A percentile compares a stretch with the other conserved stretches of the same genome.
These are phyloP conservation scores for Petroica traversi DNA, from an alignment of 2,113 vertebrate genomes.

Conservation along the genomic window DNA sequence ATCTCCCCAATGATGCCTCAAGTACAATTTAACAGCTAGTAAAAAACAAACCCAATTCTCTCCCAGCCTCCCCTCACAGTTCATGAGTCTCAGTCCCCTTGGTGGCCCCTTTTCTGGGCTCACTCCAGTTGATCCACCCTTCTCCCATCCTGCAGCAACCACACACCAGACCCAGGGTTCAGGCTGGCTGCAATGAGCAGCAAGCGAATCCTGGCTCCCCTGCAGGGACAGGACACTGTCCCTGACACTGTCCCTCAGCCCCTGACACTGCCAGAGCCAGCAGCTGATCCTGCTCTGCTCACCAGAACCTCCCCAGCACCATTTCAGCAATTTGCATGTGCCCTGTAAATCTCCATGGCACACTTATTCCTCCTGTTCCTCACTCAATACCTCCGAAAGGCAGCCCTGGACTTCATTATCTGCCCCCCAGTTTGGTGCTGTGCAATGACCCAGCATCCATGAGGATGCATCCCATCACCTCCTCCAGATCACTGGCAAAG, in stretches of 20 bases:
- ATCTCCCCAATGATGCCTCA: not conserved
- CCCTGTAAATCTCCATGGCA: not conserved
- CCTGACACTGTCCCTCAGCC: not conserved
- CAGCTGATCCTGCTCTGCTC: not conserved
- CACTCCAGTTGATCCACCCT: not conserved
- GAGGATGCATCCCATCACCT: not conserved
- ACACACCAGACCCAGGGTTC: not conserved
- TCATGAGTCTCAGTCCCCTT: not conserved
- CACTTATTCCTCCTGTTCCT: not conserved
- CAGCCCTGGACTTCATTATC: not conserved
- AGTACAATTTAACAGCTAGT: not conserved
- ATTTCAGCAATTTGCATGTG: not conserved
- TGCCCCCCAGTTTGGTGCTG: too few species aligned
- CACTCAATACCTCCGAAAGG: accelerated
- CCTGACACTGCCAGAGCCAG: not conserved
- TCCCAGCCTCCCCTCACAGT: too few species aligned
- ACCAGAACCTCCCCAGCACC: not conserved
- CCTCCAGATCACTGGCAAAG: not conserved
- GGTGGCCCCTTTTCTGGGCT: not conserved
- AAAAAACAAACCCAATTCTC: accelerated
- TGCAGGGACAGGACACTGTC: not conserved
- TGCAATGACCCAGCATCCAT: accelerated
- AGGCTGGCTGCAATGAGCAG: not conserved
- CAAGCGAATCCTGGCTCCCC: not conserved
- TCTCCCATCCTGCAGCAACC: not conserved